These are phyloP conservation scores for Solenopsis fugax DNA, from an alignment of 1,140 invertebrate genomes.

Conservation along the genomic window DNA sequence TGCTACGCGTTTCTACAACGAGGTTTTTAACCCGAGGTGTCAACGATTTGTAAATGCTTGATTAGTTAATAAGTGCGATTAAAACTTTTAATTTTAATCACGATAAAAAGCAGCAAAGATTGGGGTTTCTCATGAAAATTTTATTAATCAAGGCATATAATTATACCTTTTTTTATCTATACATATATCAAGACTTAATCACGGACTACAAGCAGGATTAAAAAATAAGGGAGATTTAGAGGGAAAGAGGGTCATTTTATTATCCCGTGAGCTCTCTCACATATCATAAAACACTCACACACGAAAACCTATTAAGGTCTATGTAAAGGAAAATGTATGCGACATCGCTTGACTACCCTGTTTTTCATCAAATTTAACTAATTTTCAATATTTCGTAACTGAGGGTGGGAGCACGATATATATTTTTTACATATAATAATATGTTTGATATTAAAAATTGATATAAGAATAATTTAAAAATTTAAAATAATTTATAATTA, in stretches of 20 bases:
- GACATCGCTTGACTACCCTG: background rate
- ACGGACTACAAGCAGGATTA: constrained; percentile 2
- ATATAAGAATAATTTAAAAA: background rate
- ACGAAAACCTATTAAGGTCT: constrained; percentile 16
- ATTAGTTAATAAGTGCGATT: too few species aligned
- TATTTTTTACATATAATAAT: constrained; percentile 15
- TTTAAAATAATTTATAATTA: background rate
- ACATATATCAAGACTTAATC: background rate
- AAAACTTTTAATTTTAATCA: too few species aligned
- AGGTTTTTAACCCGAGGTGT: background rate
- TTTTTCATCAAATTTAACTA: constrained; percentile 16
- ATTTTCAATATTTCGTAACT: constrained; percentile 13
- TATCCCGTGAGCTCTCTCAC: background rate
- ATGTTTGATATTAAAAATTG: constrained; percentile 31
- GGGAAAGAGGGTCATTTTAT: constrained; percentile 34
- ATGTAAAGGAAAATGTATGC: constrained; percentile 6
- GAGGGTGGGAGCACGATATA: background rate
- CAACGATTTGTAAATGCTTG: background rate
- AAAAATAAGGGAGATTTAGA: constrained; percentile 27
- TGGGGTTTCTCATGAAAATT: background rate
- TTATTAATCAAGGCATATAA: constrained; percentile 15
- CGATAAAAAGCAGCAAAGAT: too few species aligned
- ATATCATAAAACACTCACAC: constrained; percentile 11
- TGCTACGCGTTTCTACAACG: background rate
- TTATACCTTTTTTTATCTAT: constrained; percentile 24